These are phyloP conservation scores for Scolanthus callimorphus DNA, from an alignment of 92 coral and sea anemone genomes.

Conservation along the genomic window DNA sequence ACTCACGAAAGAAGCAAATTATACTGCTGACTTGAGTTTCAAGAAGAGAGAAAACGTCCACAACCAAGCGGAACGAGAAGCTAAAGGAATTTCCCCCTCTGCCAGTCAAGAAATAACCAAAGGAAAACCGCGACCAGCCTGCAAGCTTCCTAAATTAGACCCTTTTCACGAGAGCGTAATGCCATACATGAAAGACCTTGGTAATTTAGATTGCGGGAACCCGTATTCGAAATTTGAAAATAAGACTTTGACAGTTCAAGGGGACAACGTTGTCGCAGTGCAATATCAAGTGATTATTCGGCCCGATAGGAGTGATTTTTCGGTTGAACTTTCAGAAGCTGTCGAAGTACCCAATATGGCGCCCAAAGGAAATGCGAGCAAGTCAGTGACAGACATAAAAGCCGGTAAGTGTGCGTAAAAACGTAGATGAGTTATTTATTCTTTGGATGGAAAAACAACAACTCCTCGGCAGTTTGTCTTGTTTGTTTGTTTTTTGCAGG, in stretches of 20 bases:
- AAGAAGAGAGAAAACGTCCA: too few species aligned
- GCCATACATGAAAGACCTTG: neutral
- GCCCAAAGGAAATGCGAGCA: neutral
- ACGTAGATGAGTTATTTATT: too few species aligned
- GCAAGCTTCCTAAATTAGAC: conserved; percentile 12
- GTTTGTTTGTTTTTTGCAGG: too few species aligned
- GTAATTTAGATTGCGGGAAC: conserved; percentile 10
- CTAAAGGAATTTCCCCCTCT: too few species aligned
- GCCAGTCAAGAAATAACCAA: too few species aligned
- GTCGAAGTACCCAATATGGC: neutral
- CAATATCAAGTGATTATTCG: conserved; percentile 8
- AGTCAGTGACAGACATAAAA: neutral
- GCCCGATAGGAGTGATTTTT: conserved; percentile 2
- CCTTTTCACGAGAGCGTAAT: conserved; percentile 13
- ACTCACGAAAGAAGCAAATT: too few species aligned
- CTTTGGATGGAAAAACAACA: too few species aligned
- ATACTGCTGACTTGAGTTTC: too few species aligned
- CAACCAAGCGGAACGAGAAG: too few species aligned
- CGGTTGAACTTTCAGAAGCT: neutral
- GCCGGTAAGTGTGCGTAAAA: neutral
- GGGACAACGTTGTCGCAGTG: conserved; percentile 9
- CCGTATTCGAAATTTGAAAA: conserved; percentile 14
- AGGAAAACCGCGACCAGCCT: neutral
- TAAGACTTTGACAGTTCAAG: conserved; percentile 14
- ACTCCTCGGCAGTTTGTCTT: too few species aligned